Percentiles rank a stretch among this genome's conserved stretches.
These are phyloP conservation scores for Seira musarum DNA, from an alignment of 2,888 invertebrate genomes.

Conservation along the genomic window DNA sequence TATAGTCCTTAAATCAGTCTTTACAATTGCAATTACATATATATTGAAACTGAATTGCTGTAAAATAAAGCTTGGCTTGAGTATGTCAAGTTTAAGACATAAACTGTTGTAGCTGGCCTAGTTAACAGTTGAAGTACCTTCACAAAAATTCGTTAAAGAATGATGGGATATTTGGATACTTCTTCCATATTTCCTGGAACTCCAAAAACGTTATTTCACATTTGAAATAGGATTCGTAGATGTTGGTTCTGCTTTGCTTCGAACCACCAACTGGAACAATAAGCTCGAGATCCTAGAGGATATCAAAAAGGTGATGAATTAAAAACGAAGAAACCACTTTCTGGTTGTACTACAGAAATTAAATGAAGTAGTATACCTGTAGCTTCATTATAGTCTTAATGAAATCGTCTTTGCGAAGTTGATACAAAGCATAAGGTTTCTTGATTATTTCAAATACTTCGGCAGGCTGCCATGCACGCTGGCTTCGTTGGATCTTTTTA, in stretches of 20 bases:
- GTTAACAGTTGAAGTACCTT: background rate
- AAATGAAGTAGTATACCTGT: slow-evolving; percentile 36
- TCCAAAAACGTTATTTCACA: slow-evolving; percentile 53
- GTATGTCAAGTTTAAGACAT: too few species aligned
- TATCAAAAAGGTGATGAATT: too few species aligned
- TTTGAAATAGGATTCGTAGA: slow-evolving; percentile 57
- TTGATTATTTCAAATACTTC: slow-evolving; percentile 52
- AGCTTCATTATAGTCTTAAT: slow-evolving; percentile 45
- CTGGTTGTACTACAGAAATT: background rate
- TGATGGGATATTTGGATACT: slow-evolving; percentile 56
- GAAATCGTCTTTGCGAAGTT: slow-evolving; percentile 54
- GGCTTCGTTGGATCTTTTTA: slow-evolving; percentile 60
- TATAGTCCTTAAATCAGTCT: too few species aligned
- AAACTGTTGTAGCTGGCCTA: too few species aligned
- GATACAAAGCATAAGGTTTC: slow-evolving; percentile 42
- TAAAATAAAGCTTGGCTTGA: too few species aligned
- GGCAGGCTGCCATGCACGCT: slow-evolving; percentile 61
- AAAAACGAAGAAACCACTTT: too few species aligned
- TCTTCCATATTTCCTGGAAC: slow-evolving; percentile 59
- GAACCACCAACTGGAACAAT: slow-evolving; percentile 41
- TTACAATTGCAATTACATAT: background rate
- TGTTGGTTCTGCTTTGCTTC: slow-evolving; percentile 35
- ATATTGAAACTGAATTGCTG: background rate
- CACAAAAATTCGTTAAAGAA: slow-evolving; percentile 54
- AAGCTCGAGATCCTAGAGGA: slow-evolving; percentile 40